Conservation (phyloP, 2,888 invertebrate species). For the Drosophila atripex region DNA sequence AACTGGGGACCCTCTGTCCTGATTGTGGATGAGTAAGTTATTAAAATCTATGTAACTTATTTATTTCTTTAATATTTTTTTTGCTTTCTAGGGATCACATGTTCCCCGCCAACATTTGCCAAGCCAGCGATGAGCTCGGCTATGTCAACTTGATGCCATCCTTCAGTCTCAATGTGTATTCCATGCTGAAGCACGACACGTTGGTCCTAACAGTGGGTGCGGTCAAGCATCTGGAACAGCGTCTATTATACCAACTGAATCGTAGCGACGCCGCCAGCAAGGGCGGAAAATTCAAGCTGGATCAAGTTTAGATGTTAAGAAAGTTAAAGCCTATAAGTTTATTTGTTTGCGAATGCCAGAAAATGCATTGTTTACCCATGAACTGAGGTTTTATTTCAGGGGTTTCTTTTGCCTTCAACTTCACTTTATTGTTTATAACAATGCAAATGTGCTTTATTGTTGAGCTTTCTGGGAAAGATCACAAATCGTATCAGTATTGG, state of each 20-base stretch:
- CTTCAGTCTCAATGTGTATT: slow-evolving; percentile 97
- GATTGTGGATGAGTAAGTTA: slow-evolving; percentile 94
- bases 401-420: too few species aligned
- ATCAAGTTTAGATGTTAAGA: slow-evolving; percentile 84
- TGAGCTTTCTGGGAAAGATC: slow-evolving; percentile 22
- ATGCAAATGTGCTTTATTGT: slow-evolving; percentile 11
- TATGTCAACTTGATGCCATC: slow-evolving; percentile 97
- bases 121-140: slow-evolving; percentile 90
- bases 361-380: slow-evolving; percentile 47
- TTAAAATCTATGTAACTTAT: not conserved
- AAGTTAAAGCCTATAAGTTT: slow-evolving; percentile 32
- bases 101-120: slow-evolving; percentile 94
- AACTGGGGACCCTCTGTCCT: slow-evolving; percentile 98
- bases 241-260: slow-evolving; percentile 88
- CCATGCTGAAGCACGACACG: slow-evolving; percentile 98
- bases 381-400: not conserved
- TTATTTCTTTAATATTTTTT: not conserved
- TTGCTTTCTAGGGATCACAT: slow-evolving; percentile 88
- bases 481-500: not conserved
- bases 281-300: slow-evolving; percentile 85
- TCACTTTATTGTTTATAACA: not conserved
- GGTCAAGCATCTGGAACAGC: slow-evolving; percentile 92
- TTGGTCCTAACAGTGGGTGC: slow-evolving; percentile 94
- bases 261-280: slow-evolving; percentile 85
- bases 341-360: slow-evolving; percentile 33